Evolutionary conservation across 2,797 vertebrate species (phyloP).

Genomic region (Malacoraja senta): DNA sequence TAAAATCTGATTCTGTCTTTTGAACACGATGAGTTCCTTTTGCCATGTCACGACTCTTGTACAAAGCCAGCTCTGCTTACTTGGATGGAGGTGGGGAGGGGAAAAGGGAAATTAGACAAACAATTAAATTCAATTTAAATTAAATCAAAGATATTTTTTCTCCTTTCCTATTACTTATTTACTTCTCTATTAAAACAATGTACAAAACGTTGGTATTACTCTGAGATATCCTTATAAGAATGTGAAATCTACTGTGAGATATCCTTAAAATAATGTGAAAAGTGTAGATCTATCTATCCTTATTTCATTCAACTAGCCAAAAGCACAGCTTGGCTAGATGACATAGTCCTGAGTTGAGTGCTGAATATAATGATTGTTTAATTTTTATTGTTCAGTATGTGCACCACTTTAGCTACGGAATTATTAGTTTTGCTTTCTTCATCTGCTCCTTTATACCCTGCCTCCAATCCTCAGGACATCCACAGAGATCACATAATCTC

Average conservation of each 20-base stretch:
- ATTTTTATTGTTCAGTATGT: neutral
- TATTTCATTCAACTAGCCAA: neutral
- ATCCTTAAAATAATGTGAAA: too few species aligned
- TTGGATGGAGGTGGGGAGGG: neutral
- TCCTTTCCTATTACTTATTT: neutral
- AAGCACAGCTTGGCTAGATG: neutral
- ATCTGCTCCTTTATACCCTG: neutral
- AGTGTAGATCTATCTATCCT: too few species aligned
- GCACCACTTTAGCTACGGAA: neutral
- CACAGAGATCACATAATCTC: neutral
- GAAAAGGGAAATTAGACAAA: constrained; percentile 11
- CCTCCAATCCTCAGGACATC: neutral
- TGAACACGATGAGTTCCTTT: constrained; percentile 35
- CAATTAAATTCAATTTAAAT: neutral
- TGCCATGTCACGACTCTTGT: constrained; percentile 7
- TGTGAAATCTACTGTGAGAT: too few species aligned
- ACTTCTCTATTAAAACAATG: neutral
- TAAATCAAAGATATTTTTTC: neutral
- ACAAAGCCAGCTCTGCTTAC: constrained; percentile 15
- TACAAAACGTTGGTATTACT: neutral
- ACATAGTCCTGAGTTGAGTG: neutral
- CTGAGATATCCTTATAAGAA: too few species aligned
- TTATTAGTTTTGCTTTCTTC: neutral
- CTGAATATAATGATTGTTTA: neutral
- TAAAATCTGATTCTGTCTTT: constrained; percentile 52